Percentiles rank a stretch among this genome's conserved stretches.
phyloP scores from a whole-genome alignment of 1,140 invertebrate genomes.

The Brachionus paranguensis region DNA sequence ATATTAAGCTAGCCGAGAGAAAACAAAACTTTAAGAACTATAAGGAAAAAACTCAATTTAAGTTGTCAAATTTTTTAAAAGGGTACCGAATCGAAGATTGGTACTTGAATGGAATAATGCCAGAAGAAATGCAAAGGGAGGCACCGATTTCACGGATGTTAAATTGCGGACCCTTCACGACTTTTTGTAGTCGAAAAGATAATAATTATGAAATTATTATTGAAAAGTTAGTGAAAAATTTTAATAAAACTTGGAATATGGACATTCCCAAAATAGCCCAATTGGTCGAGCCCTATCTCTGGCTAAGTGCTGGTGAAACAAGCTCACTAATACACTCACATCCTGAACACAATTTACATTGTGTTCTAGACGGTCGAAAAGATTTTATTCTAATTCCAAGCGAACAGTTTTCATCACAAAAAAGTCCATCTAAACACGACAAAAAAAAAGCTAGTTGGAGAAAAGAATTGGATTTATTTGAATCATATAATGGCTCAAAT shows the following conservation, averaged over 20 bases:
- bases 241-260: not conserved
- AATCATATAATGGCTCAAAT: conserved; percentile 45
- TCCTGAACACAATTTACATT: conserved; percentile 52
- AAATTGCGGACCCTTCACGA: not conserved
- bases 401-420: conserved; percentile 45
- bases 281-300: conserved; percentile 49
- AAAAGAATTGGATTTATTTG: not conserved
- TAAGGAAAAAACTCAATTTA: conserved; percentile 24
- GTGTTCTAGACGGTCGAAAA: conserved; percentile 51
- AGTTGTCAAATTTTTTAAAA: conserved; percentile 49
- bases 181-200: not conserved
- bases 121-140: conserved; percentile 48
- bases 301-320: conserved; percentile 53
- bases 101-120: conserved; percentile 50
- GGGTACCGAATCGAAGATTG: conserved; percentile 53
- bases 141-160: conserved; percentile 42
- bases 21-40: not conserved
- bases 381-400: conserved; percentile 47
- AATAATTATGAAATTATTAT: not conserved
- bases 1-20: not conserved
- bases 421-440: conserved; percentile 45
- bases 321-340: conserved; percentile 50
- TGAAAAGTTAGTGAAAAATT: not conserved
- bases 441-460: conserved; percentile 45
- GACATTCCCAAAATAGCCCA: conserved; percentile 48